These are phyloP conservation scores for Akabosia matsudoensis DNA, from an alignment of 1,140 invertebrate species.

Conservation along the genomic window DNA sequence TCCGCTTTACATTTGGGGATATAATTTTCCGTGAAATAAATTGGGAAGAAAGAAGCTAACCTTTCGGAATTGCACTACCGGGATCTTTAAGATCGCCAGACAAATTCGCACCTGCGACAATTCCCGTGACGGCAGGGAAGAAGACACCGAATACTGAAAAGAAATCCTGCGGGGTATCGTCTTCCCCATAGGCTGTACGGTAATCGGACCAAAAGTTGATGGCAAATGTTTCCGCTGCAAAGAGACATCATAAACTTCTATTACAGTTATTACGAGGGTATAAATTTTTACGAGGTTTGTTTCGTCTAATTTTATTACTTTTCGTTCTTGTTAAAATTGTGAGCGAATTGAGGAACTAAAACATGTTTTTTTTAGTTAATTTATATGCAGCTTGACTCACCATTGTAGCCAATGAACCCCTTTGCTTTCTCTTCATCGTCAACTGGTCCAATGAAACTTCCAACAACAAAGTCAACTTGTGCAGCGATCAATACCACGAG, in stretches of 20 bases:
- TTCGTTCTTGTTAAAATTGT: too few relatives aligned
- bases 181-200: constrained; percentile 47
- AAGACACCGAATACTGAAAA: constrained; percentile 52
- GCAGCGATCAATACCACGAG: constrained; percentile 60
- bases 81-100: constrained; percentile 59
- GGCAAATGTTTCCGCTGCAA: constrained; percentile 49
- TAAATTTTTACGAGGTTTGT: background rate
- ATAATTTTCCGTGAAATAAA: background rate
- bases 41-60: constrained; percentile 8
- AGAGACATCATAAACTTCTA: background rate
- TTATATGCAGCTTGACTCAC: too few relatives aligned
- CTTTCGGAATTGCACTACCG: constrained; percentile 56
- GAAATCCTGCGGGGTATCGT: constrained; percentile 49
- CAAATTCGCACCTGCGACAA: constrained; percentile 59
- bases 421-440: constrained; percentile 52
- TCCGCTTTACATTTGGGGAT: background rate
- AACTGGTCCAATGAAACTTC: constrained; percentile 58
- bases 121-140: constrained; percentile 50
- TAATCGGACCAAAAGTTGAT: constrained; percentile 50
- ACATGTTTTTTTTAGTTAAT: too few relatives aligned
- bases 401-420: constrained; percentile 59
- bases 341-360: too few relatives aligned
- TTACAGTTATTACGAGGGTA: background rate
- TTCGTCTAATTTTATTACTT: too few relatives aligned
- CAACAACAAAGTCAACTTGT: constrained; percentile 61